Evolutionary conservation across 1,140 invertebrate genomes (phyloP).

Genomic region (Magallana gigas): DNA sequence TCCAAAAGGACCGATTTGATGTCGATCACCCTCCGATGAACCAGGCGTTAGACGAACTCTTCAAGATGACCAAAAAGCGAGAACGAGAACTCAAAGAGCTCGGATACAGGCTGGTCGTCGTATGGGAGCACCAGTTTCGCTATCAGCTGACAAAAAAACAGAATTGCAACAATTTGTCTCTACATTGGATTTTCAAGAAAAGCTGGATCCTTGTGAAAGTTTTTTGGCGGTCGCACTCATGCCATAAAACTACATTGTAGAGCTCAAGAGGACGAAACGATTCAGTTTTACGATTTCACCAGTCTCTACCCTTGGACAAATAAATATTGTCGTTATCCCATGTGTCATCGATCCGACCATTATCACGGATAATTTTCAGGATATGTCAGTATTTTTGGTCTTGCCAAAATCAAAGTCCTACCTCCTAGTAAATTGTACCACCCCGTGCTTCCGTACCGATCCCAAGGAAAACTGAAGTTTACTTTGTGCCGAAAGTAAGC

Average conservation of each 20-base stretch:
- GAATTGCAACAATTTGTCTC: constrained; percentile 35
- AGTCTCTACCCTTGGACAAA: constrained; percentile 44
- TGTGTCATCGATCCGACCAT: constrained; percentile 44
- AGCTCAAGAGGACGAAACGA: constrained; percentile 38
- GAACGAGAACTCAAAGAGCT: constrained; percentile 39
- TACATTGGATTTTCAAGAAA: constrained; percentile 45
- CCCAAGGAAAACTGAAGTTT: constrained; percentile 53
- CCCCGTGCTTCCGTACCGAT: constrained; percentile 43
- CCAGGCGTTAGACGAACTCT: constrained; percentile 53
- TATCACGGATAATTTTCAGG: constrained; percentile 41
- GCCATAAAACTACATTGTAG: constrained; percentile 40
- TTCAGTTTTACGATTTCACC: constrained; percentile 46
- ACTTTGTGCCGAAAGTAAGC: constrained; percentile 53
- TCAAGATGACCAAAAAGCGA: constrained; percentile 43
- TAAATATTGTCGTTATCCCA: constrained; percentile 46
- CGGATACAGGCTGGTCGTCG: constrained; percentile 37
- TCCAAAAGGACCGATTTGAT: constrained; percentile 38
- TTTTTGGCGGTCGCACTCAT: constrained; percentile 48
- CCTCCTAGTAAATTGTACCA: constrained; percentile 37
- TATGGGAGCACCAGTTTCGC: constrained; percentile 54
- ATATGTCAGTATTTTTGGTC: constrained; percentile 42
- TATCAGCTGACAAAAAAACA: constrained; percentile 27
- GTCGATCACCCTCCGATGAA: constrained; percentile 37
- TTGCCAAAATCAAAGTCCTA: constrained; percentile 42
- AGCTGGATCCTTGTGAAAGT: constrained; percentile 34